Percentiles rank a stretch among this genome's conserved stretches.
phyloP scores from a whole-genome alignment of 53 echinoderm and acorn worm species.

The Arbacia lixula region DNA sequence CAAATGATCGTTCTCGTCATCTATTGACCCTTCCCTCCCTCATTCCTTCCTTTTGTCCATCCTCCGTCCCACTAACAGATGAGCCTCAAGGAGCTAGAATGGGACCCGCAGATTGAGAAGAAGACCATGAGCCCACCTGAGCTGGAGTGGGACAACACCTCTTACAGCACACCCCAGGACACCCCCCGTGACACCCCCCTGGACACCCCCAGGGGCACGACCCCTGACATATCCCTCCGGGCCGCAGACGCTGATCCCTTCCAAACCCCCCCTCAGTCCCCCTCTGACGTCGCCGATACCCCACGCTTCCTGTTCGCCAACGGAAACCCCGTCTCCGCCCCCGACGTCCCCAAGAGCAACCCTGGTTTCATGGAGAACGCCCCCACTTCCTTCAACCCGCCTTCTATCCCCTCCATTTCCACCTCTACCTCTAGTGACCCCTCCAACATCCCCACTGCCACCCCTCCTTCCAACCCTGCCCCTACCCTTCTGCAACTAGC shows the following conservation, averaged over 20 bases:
- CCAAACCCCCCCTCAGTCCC: slow-evolving; percentile 4
- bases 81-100: slow-evolving; percentile 45
- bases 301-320: not conserved
- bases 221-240: not conserved
- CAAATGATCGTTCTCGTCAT: not conserved
- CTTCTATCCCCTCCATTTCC: not conserved
- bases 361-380: not conserved
- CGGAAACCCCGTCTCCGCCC: too few relatives aligned
- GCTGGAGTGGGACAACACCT: slow-evolving; percentile 58
- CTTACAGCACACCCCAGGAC: slow-evolving; percentile 24
- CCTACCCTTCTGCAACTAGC: slow-evolving; percentile 42
- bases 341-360: not conserved
- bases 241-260: not conserved
- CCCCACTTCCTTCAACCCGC: not conserved
- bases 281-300: not conserved
- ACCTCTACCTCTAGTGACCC: not conserved
- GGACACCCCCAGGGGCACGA: too few relatives aligned
- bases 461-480: slow-evolving; percentile 12
- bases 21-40: not conserved
- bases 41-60: not conserved
- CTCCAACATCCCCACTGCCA: not conserved
- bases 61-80: slow-evolving; percentile 8
- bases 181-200: slow-evolving; percentile 6
- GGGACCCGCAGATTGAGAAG: slow-evolving; percentile 58
- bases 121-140: slow-evolving; percentile 34